phyloP scores from a whole-genome alignment of 1,140 invertebrate species.

The Danaus plexippus region DNA sequence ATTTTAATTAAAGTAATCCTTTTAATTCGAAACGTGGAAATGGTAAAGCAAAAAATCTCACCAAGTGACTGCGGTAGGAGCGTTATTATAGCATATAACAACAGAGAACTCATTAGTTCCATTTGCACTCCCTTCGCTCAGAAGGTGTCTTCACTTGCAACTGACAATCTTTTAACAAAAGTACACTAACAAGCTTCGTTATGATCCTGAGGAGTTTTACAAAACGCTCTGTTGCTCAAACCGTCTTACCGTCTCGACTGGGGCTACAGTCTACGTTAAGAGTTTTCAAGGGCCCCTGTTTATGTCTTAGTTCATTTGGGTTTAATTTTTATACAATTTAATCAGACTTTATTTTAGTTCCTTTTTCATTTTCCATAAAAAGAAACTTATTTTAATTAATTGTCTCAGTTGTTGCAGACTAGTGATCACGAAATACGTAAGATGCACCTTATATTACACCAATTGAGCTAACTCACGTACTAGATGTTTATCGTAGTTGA shows the following conservation, averaged over 20 bases:
- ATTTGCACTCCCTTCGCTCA: conserved; percentile 41
- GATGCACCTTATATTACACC: conserved; percentile 29
- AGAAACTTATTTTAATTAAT: conserved; percentile 3
- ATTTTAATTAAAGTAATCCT: conserved; percentile 24
- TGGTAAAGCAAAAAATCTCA: conserved; percentile 31
- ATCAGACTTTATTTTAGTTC: neutral
- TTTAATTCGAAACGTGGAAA: conserved; percentile 15
- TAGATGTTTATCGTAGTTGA: conserved; percentile 32
- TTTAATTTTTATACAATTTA: conserved; percentile 17
- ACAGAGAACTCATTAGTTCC: conserved; percentile 61
- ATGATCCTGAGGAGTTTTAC: conserved; percentile 40
- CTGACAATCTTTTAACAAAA: conserved; percentile 58
- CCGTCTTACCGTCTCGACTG: conserved; percentile 18
- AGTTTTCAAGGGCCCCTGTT: conserved; percentile 21
- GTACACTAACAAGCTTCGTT: conserved; percentile 65
- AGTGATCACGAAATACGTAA: neutral
- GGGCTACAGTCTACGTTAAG: conserved; percentile 26
- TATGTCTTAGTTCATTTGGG: conserved; percentile 16
- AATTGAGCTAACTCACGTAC: conserved; percentile 12
- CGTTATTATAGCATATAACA: conserved; percentile 42
- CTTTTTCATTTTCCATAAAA: no score
- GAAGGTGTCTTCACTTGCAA: conserved; percentile 44
- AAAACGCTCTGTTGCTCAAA: conserved; percentile 37
- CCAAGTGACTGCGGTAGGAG: conserved; percentile 44
- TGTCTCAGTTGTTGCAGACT: no score